Evolutionary conservation across 1,140 invertebrate species (phyloP).

Genomic region (Semibalanus balanoides): DNA sequence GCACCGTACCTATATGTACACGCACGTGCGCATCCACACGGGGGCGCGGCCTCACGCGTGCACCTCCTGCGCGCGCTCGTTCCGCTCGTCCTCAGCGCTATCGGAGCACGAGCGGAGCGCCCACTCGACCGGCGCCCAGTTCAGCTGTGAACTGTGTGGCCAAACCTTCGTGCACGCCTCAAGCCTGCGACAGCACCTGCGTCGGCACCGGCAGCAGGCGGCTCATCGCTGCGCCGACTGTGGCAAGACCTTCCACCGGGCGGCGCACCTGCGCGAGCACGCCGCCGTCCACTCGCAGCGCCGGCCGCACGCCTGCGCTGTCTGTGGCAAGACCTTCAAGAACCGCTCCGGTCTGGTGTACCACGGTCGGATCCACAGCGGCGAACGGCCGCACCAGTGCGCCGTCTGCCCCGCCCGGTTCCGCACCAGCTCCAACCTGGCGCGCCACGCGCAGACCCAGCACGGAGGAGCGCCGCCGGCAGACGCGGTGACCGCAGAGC

Average conservation of each 20-base stretch:
- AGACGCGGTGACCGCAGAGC: neutral
- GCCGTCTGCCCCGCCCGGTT: slow-evolving; percentile 13
- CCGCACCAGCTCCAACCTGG: neutral
- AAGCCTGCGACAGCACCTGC: neutral
- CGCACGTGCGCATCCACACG: slow-evolving; percentile 20
- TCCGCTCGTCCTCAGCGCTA: slow-evolving; percentile 15
- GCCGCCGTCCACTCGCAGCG: slow-evolving; percentile 41
- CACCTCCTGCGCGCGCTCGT: slow-evolving; percentile 17
- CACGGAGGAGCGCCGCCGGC: neutral
- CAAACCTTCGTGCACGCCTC: slow-evolving; percentile 7
- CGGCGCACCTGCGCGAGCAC: slow-evolving; percentile 34
- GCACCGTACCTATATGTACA: slow-evolving; percentile 20
- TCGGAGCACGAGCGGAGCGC: slow-evolving; percentile 12
- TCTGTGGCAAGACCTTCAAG: slow-evolving; percentile 39
- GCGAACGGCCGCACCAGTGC: slow-evolving; percentile 23
- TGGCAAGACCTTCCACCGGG: slow-evolving; percentile 15
- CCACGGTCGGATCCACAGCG: slow-evolving; percentile 27
- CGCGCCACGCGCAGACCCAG: neutral
- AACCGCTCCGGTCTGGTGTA: slow-evolving; percentile 25
- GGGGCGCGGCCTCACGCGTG: slow-evolving; percentile 19
- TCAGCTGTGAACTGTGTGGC: slow-evolving; percentile 12
- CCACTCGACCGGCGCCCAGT: slow-evolving; percentile 6
- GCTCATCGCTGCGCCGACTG: slow-evolving; percentile 16
- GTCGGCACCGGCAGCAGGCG: neutral
- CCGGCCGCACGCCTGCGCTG: slow-evolving; percentile 40